Base-by-base conservation (phyloP, 2,797 vertebrate species). In the Sebastes iracundus region DNA sequence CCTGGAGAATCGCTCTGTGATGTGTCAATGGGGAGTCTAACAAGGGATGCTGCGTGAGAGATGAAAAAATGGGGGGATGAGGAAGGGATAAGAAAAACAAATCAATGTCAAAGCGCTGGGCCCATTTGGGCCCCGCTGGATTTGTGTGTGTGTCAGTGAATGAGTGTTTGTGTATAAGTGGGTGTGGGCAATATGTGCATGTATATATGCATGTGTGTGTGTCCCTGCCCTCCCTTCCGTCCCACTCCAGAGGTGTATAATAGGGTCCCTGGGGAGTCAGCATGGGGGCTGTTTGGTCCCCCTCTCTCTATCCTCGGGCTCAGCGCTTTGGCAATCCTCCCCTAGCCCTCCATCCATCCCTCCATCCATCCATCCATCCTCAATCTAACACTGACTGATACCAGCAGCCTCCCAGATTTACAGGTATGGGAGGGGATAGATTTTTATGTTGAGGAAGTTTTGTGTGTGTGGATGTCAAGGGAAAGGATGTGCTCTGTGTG, bases 51-150 rank as follows among this genome's bases (percentile, higher is more conserved):
- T 4, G 83, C 11, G 25, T 72, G 78, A 84, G 77, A 90, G 90
- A 94, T 93, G 90, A 90, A 94, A 87, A 93, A 93, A 91, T 82
- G 53, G 88, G 75, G 77, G 88, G 81, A 69, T 81, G 88, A 92
- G 75, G 82, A 81, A 80, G 75, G 87, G 91, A 91, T 88, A 83
- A 93, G 90, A 86, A 93, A 94, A 95, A 95, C 92, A 92, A 94
- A 94, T 95, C 94, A 93, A 94, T 95, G 94, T 93, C 94, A 94
- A 93, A 90, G 83, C 88, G 83, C 82, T 71, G 75, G 87, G 81
- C 84, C 88, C 83, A 83, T 88, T 90, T 93, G 87, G 91, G 83
- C 90, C 92, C 90, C 16, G 11, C 85, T 92, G 89, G 93, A 94
- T 91, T 92, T 56, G 18, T 46, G 38, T 53, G 22, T 75, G 80